Evolutionary conservation across 2,888 invertebrate species (phyloP), one percentile per base, ranked within the genome.

Genomic region (Pinctada fucata): DNA sequence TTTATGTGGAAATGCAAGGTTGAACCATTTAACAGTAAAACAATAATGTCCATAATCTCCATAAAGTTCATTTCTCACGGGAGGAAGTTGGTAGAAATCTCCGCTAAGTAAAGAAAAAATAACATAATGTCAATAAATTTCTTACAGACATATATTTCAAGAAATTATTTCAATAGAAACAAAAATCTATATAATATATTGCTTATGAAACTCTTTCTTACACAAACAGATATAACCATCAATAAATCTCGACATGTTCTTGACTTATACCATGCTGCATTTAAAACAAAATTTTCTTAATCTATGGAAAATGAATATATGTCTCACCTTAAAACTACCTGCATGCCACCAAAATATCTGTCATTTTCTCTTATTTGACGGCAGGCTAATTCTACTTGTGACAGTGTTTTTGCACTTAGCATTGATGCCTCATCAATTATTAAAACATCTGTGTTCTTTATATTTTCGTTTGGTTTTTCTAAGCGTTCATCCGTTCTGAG

Each of bases 21-120:
- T 13, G 50, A 79, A 79, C 71, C 71, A 79, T 3, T 6, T 3
- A 16, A 67, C 2, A 13, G 31, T 47, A 63, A 75, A 66, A 49
- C 79, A 79, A 52, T 66, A 52, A 10, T 75, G 10, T 2, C 75
- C 71, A 58, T 5, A 45, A 16, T 79, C 79, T 31, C 75, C 79
- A 67, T 71, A 51, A 6, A 79, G 13, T 31, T 75, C 58, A 75
- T 75, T n/a, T n/a, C n/a, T n/a, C n/a, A n/a, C n/a, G n/a, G n/a
- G n/a, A n/a, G n/a, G n/a, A n/a, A n/a, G n/a, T n/a, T n/a, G n/a
- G n/a, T n/a, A n/a, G n/a, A n/a, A n/a, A n/a, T n/a, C n/a, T n/a
- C n/a, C n/a, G n/a, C n/a, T n/a, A n/a, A n/a, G n/a, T n/a, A n/a
- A n/a, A n/a, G n/a, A n/a, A n/a, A n/a, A n/a, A n/a, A n/a, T 67